Conservation (phyloP, 2,888 invertebrate genomes). For the Dryobotodes eremita region DNA sequence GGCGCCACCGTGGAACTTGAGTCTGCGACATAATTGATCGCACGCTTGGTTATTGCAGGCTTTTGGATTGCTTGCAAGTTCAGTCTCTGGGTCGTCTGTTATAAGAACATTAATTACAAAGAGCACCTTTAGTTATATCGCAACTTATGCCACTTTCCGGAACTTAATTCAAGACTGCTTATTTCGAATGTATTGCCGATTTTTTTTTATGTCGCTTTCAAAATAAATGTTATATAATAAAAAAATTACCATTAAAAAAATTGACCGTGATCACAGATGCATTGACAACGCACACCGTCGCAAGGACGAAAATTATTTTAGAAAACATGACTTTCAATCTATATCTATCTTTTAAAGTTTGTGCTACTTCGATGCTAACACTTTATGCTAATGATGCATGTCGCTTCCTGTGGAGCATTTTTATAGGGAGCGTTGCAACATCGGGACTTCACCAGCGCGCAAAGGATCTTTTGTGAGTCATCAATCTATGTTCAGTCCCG, state of each 20-base stretch:
- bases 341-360: not conserved
- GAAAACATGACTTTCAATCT: conserved; percentile 38
- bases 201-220: not conserved
- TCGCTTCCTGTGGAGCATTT: conserved; percentile 1
- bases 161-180: not conserved
- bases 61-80: not conserved
- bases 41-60: conserved; percentile 37
- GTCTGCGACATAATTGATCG: conserved; percentile 43
- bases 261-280: conserved; percentile 52
- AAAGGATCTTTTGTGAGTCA: conserved; percentile 23
- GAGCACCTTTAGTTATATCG: not conserved
- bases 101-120: not conserved
- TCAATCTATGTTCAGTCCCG: not conserved
- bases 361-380: conserved; percentile 1
- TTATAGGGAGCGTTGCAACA: conserved; percentile 46
- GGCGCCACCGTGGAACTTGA: conserved; percentile 30
- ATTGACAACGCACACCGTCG: conserved; percentile 40
- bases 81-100: conserved; percentile 8
- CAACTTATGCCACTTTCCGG: not conserved
- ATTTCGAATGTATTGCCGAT: not conserved
- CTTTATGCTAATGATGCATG: conserved; percentile 14
- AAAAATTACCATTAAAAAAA: conserved; percentile 52
- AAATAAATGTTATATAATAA: not conserved
- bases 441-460: conserved; percentile 55
- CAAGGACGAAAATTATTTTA: conserved; percentile 45